Percentiles rank a stretch among this genome's conserved stretches.
These are phyloP conservation scores for Octopus bimaculoides DNA, from an alignment of 1,140 invertebrate species.

Conservation along the genomic window DNA sequence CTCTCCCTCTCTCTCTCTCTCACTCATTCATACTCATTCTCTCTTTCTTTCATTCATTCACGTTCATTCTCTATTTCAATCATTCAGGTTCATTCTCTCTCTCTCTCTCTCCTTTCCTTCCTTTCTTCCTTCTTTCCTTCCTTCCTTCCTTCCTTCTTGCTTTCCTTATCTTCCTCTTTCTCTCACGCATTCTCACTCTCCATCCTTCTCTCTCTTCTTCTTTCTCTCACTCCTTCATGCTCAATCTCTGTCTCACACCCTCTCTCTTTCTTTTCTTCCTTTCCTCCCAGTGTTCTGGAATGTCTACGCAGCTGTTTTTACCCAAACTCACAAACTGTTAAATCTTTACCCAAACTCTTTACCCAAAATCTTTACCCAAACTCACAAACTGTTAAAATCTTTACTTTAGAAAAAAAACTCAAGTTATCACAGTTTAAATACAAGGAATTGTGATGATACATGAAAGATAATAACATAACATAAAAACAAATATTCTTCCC, in stretches of 20 bases:
- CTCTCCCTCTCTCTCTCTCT: not conserved
- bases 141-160: not conserved
- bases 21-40: no score
- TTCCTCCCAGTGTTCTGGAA: not conserved
- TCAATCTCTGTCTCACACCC: not conserved
- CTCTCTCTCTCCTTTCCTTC: not conserved
- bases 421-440: no score
- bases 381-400: no score
- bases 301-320: no score
- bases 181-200: not conserved
- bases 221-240: not conserved
- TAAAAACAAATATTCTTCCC: no score
- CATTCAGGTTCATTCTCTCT: not conserved
- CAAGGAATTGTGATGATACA: no score
- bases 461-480: no score
- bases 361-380: no score
- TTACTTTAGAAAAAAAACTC: no score
- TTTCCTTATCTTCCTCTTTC: not conserved
- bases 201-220: not conserved
- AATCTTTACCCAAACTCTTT: no score
- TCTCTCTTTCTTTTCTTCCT: not conserved
- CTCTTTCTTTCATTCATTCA: no score
- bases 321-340: no score
- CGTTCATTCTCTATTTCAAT: not conserved
- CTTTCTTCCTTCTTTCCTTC: not conserved